Percentiles rank a stretch among this genome's conserved stretches.
phyloP scores from a whole-genome alignment of 35 echinoderm and acorn worm genomes.

The Anneissia japonica region DNA sequence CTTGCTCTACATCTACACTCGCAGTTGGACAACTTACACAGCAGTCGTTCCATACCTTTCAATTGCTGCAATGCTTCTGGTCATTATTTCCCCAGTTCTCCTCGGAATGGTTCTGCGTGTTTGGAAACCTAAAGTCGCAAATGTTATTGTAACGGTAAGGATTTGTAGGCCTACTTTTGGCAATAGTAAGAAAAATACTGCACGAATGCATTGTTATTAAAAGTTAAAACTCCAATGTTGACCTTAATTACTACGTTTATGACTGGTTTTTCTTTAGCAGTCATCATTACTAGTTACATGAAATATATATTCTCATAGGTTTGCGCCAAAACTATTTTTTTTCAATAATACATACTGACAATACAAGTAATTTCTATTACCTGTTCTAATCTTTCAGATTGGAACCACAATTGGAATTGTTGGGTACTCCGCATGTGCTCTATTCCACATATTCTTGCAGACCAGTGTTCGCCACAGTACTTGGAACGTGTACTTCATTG shows the following conservation, averaged over 20 bases:
- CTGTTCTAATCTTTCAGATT: neutral
- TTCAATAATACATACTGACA: no score
- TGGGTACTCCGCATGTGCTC: neutral
- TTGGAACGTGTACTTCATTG: conserved; percentile 13
- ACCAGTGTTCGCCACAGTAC: conserved; percentile 4
- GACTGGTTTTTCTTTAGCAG: no score
- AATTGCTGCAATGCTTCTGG: neutral
- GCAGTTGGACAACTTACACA: neutral
- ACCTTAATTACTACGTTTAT: no score
- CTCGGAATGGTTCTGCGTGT: neutral
- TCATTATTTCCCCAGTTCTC: neutral
- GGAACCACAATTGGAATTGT: conserved; percentile 8
- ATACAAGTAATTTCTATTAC: neutral
- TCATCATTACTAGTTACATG: no score
- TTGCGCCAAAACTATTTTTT: no score
- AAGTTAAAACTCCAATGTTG: no score
- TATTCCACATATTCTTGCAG: conserved; percentile 18
- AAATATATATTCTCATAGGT: no score
- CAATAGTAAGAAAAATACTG: no score
- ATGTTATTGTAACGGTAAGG: neutral
- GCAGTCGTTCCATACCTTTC: neutral
- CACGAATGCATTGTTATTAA: no score
- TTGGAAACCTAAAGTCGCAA: neutral
- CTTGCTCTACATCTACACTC: neutral
- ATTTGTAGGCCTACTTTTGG: no score